Evolutionary conservation across 2,797 vertebrate genomes (phyloP).

Genomic region (Lates japonicus): DNA sequence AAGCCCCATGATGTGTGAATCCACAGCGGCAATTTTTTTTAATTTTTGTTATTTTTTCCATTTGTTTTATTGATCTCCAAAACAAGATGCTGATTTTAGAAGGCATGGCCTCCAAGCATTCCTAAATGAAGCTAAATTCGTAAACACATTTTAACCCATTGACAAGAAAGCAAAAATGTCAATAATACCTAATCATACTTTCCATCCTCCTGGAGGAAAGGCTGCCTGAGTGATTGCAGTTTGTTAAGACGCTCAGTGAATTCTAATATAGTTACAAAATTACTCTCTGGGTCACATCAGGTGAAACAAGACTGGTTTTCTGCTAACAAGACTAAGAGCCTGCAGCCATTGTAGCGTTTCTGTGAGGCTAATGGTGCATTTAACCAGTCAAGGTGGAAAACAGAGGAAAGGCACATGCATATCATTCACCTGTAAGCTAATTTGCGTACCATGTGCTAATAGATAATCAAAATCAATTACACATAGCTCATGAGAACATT

Average conservation of each 20-base stretch:
- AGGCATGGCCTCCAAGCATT: neutral
- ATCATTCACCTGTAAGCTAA: slow-evolving; percentile 3
- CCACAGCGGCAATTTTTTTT: neutral
- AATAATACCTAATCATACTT: neutral
- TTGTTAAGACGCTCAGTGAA: neutral
- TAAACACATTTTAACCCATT: neutral
- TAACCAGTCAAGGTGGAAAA: neutral
- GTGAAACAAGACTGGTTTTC: neutral
- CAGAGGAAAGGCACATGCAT: neutral
- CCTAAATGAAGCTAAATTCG: no score
- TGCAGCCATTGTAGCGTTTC: neutral
- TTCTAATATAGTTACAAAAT: neutral
- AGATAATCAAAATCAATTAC: neutral
- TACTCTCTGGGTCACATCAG: neutral
- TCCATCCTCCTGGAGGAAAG: neutral
- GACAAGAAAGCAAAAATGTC: slow-evolving; percentile 7
- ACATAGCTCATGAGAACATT: neutral
- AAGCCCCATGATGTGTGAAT: neutral
- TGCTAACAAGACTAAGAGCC: neutral
- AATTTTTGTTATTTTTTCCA: neutral
- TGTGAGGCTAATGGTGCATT: neutral
- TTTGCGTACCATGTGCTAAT: slow-evolving; percentile 11
- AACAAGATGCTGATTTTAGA: slow-evolving; percentile 8
- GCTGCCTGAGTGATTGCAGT: neutral
- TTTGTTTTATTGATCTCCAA: slow-evolving; percentile 4